Percentiles rank a stretch among this genome's conserved stretches.
Conservation (phyloP, 2,888 invertebrate genomes). For the Ganaspis brasiliensis region DNA sequence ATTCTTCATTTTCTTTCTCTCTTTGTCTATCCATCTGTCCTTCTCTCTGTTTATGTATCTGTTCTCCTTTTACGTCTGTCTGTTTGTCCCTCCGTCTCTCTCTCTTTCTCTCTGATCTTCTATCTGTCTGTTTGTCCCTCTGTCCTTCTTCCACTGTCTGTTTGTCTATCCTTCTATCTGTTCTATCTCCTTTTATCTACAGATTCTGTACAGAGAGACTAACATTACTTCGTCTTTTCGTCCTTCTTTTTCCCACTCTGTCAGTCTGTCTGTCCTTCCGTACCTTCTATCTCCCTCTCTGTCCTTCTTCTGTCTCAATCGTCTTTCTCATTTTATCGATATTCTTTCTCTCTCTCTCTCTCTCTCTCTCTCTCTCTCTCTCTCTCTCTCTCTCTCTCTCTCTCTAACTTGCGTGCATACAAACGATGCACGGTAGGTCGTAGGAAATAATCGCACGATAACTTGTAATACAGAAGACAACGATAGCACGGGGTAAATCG, state of each 20-base stretch:
- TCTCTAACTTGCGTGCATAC: constrained; percentile 8
- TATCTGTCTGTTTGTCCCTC: not conserved
- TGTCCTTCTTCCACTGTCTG: no score
- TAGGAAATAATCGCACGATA: constrained; percentile 35
- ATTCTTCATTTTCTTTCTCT: not conserved
- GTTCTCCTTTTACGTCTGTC: no score
- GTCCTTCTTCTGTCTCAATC: not conserved
- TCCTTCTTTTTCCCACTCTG: not conserved
- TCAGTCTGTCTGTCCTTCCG: constrained; percentile 35
- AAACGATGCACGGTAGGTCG: constrained; percentile 25
- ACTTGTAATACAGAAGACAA: constrained; percentile 34
- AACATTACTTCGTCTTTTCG: not conserved
- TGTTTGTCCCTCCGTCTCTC: no score
- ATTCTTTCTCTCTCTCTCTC: not conserved
- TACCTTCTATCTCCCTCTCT: constrained; percentile 31
- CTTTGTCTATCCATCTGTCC: no score
- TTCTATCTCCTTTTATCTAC: no score
- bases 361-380: no score
- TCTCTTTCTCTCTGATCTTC: not conserved
- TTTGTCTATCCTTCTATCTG: no score
- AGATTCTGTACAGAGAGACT: no score
- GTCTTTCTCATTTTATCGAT: no score
- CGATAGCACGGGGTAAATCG: constrained; percentile 27
- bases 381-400: constrained; percentile 13
- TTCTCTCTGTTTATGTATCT: no score